A percentile compares a stretch with the other conserved stretches of the same genome.
Evolutionary conservation across 2,113 vertebrate genomes (phyloP).

Genomic region (Numenius arquata): DNA sequence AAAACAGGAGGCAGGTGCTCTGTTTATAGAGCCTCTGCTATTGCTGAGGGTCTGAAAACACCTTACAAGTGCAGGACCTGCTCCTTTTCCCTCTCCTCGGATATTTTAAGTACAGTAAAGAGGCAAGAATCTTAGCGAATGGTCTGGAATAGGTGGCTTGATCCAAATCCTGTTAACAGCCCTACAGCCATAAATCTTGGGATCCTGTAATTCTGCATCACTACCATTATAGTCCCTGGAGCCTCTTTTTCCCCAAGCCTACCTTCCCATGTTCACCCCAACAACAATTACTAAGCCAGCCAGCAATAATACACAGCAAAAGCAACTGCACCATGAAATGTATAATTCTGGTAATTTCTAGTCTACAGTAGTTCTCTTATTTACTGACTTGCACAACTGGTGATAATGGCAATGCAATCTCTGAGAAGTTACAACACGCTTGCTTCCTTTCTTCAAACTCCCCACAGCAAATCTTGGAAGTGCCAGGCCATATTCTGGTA

Average conservation of each 20-base stretch:
- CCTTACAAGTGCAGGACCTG: not conserved
- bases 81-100: not conserved
- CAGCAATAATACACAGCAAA: not conserved
- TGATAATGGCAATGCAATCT: not conserved
- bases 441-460: not conserved
- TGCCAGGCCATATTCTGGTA: not conserved
- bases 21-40: not conserved
- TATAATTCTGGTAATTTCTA: not conserved
- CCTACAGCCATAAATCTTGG: not conserved
- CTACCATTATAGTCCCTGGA: not conserved
- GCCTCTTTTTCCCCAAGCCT: not conserved
- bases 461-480: not conserved
- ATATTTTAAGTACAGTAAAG: not conserved
- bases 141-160: not conserved
- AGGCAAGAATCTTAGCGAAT: not conserved
- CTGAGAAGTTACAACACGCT: not conserved
- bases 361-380: not conserved
- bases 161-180: not conserved
- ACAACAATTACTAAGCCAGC: not conserved
- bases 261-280: not conserved
- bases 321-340: not conserved
- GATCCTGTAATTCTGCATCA: not conserved
- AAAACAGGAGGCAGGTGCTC: not conserved
- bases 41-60: not conserved
- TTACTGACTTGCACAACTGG: constrained; percentile 4